Percentiles rank a stretch among this genome's conserved stretches.
phyloP scores from a whole-genome alignment of 2,888 invertebrate species.

The Hypomecis atomaria region DNA sequence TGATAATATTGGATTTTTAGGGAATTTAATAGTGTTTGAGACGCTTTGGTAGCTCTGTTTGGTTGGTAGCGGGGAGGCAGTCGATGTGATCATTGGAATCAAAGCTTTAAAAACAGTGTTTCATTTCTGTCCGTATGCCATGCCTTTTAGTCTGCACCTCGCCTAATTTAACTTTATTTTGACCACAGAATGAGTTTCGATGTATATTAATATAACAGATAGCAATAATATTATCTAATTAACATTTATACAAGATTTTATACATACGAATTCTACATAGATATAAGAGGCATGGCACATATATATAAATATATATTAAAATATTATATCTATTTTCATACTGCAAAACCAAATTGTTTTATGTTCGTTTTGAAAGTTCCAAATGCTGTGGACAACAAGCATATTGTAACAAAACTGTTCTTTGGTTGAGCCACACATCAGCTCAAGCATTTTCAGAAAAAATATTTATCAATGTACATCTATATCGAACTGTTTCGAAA shows the following conservation, averaged over 20 bases:
- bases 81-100: conserved; percentile 81
- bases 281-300: conserved; percentile 64
- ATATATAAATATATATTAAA: conserved; percentile 59
- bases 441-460: not conserved
- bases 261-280: conserved; percentile 35
- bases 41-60: conserved; percentile 77
- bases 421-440: not conserved
- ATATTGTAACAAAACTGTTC: not conserved
- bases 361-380: conserved; percentile 59
- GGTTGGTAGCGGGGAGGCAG: conserved; percentile 67
- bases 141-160: conserved; percentile 58
- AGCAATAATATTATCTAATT: conserved; percentile 43
- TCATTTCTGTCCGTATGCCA: conserved; percentile 69
- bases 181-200: conserved; percentile 29
- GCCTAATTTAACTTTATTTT: conserved; percentile 30
- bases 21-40: conserved; percentile 77
- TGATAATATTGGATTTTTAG: conserved; percentile 83
- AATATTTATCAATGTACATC: not conserved
- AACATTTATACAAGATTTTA: conserved; percentile 43
- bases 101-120: conserved; percentile 81
- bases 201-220: conserved; percentile 38
- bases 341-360: conserved; percentile 66
- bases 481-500: not conserved
- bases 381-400: conserved; percentile 51
- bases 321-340: conserved; percentile 80